Conservation (phyloP, 2,888 invertebrate species). For the Hypercompe scribonia region DNA sequence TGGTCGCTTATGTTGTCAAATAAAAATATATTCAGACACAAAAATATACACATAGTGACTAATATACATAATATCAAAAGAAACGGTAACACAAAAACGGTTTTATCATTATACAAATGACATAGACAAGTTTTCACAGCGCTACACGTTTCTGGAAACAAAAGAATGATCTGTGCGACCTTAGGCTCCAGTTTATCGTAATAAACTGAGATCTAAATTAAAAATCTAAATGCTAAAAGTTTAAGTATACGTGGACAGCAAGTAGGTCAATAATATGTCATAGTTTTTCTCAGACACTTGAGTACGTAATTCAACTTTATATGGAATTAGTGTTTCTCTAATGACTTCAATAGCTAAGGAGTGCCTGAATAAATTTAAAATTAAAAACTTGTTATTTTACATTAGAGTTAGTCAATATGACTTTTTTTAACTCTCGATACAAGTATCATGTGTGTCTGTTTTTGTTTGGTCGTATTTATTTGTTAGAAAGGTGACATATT, state of each 20-base stretch:
- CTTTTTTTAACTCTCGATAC: not conserved
- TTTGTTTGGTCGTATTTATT: not conserved
- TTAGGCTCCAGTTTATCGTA: not conserved
- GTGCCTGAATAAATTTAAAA: not conserved
- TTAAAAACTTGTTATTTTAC: not conserved
- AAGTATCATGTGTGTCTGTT: not conserved
- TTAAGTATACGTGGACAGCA: conserved; percentile 6
- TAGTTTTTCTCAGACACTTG: conserved; percentile 17
- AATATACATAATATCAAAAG: not conserved
- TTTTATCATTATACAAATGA: not conserved
- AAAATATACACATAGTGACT: not conserved
- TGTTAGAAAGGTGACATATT: too few relatives aligned
- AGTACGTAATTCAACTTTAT: conserved; percentile 41
- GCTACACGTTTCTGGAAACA: not conserved
- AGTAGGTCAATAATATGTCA: conserved; percentile 38
- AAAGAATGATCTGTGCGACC: conserved; percentile 14
- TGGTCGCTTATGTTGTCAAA: not conserved
- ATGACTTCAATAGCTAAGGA: conserved; percentile 1
- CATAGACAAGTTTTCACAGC: conserved; percentile 1
- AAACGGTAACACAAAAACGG: not conserved
- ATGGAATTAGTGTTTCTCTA: conserved; percentile 26
- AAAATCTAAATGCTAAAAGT: conserved; percentile 14
- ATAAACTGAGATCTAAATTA: conserved; percentile 10
- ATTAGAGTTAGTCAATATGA: not conserved
- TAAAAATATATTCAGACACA: not conserved